Evolutionary conservation across 2,888 invertebrate species (phyloP).

Genomic region (Scaptomyza parva): DNA sequence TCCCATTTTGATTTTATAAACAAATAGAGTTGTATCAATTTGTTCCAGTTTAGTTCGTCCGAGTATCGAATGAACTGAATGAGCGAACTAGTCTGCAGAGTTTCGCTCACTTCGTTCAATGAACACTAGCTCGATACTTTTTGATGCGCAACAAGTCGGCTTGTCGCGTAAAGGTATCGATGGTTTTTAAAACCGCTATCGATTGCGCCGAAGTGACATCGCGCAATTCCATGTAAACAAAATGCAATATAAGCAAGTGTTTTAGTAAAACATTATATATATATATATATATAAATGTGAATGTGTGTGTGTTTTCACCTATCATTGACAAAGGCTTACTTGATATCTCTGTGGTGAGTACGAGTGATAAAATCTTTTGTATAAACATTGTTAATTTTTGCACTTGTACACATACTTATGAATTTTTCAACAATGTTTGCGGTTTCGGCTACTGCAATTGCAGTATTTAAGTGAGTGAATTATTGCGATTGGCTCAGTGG

Average conservation of each 20-base stretch:
- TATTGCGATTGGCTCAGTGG: slow-evolving; percentile 6
- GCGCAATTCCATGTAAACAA: slow-evolving; percentile 1
- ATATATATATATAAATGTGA: background rate
- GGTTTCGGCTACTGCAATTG: slow-evolving; percentile 43
- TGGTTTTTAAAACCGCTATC: slow-evolving; percentile 4
- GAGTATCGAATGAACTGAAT: slow-evolving; percentile 15
- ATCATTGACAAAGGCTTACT: background rate
- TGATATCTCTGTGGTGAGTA: slow-evolving; percentile 10
- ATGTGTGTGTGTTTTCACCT: background rate
- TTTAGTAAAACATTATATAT: background rate
- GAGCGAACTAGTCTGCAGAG: slow-evolving; percentile 20
- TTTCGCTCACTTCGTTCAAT: slow-evolving; percentile 13
- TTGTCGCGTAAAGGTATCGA: slow-evolving; percentile 2
- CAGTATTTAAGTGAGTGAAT: slow-evolving; percentile 35
- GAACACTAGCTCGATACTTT: background rate
- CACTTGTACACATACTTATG: slow-evolving; percentile 1
- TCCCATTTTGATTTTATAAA: slow-evolving; percentile 69
- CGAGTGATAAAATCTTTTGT: slow-evolving; percentile 20
- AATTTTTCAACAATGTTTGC: slow-evolving; percentile 31
- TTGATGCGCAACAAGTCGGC: slow-evolving; percentile 23
- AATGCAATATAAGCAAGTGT: background rate
- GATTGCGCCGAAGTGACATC: background rate
- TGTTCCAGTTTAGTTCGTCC: slow-evolving; percentile 18
- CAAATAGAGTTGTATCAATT: slow-evolving; percentile 42
- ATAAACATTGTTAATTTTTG: background rate